A percentile compares a stretch with the other conserved stretches of the same genome.
These are phyloP conservation scores for Pangasianodon gigas DNA, from an alignment of 2,113 vertebrate genomes.

Conservation along the genomic window DNA sequence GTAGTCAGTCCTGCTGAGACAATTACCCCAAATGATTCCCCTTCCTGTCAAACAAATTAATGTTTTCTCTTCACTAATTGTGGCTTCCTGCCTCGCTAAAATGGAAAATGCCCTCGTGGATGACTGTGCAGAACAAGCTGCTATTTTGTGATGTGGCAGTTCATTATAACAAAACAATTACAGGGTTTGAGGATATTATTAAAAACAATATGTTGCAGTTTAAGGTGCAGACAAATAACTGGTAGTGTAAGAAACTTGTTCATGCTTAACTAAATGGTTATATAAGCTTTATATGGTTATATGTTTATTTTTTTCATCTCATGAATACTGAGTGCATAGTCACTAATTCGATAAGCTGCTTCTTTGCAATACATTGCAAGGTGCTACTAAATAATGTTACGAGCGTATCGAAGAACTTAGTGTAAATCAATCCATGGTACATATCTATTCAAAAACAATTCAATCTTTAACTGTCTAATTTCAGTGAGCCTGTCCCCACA, in stretches of 20 bases:
- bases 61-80: slow-evolving; percentile 46
- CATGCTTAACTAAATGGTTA: neutral
- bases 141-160: slow-evolving; percentile 28
- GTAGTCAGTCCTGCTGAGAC: slow-evolving; percentile 41
- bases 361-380: neutral
- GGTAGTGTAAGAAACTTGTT: neutral
- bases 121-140: neutral
- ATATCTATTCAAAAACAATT: too few species aligned
- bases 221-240: slow-evolving; percentile 11
- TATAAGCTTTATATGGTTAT: neutral
- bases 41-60: slow-evolving; percentile 42
- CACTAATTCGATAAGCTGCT: neutral
- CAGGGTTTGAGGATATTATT: neutral
- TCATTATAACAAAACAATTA: slow-evolving; percentile 38
- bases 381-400: too few species aligned
- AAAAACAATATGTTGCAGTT: neutral
- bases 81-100: slow-evolving; percentile 26
- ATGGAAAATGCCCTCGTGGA: neutral
- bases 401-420: too few species aligned
- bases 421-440: too few species aligned
- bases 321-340: neutral
- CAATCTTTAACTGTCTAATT: too few species aligned
- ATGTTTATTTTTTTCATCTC: neutral
- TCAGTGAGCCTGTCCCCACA: neutral
- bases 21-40: slow-evolving; percentile 43